A percentile compares a stretch with the other conserved stretches of the same genome.
phyloP scores from a whole-genome alignment of 2,888 invertebrate genomes.

The Drosophila limbata region DNA sequence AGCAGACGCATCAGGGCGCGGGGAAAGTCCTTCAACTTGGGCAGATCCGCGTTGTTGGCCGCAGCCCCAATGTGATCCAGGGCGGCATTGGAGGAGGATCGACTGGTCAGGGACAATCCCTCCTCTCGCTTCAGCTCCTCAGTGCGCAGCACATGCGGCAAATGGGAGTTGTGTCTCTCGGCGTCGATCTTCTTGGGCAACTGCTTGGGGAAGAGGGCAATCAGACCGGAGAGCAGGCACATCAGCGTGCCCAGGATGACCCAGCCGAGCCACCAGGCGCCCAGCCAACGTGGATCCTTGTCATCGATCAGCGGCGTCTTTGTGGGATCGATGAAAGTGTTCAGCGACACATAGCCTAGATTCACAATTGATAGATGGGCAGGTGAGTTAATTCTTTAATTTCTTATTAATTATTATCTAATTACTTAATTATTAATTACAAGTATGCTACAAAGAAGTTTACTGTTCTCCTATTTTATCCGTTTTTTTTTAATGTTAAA shows the following conservation, averaged over 20 bases:
- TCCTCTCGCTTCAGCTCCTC: conserved; percentile 79
- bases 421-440: too few relatives aligned
- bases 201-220: conserved; percentile 88
- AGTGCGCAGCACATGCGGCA: conserved; percentile 79
- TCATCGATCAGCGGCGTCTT: conserved; percentile 87
- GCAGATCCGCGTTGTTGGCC: conserved; percentile 74
- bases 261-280: conserved; percentile 92
- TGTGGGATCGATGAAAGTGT: conserved; percentile 87
- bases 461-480: too few relatives aligned
- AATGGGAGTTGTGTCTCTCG: conserved; percentile 74
- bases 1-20: conserved; percentile 87
- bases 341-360: conserved; percentile 85
- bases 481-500: too few relatives aligned
- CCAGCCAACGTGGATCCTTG: conserved; percentile 89
- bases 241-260: conserved; percentile 86
- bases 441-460: too few relatives aligned
- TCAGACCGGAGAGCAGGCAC: conserved; percentile 87
- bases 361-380: background rate
- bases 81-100: conserved; percentile 76
- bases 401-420: too few relatives aligned
- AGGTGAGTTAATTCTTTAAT: background rate
- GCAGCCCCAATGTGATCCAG: conserved; percentile 69
- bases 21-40: conserved; percentile 87
- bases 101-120: conserved; percentile 73
- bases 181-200: conserved; percentile 71